Conservation (phyloP, 2,113 vertebrate species). For the Proterorhinus semilunaris region DNA sequence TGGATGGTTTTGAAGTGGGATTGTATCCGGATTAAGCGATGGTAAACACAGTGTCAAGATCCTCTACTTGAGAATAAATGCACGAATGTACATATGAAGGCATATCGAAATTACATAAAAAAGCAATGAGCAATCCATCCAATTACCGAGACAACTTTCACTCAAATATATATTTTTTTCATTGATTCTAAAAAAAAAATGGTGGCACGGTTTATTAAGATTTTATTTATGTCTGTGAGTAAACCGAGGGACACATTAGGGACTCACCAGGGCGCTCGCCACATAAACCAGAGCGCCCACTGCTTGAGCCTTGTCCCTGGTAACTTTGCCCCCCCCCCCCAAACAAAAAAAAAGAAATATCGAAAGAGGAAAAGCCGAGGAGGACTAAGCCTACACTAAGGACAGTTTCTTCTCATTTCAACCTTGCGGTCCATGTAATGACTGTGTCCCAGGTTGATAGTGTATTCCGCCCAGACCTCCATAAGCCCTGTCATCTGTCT, state of each 20-base stretch:
- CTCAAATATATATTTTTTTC: not conserved
- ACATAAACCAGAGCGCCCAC: not conserved
- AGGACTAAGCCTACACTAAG: constrained; percentile 7
- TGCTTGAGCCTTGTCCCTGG: not conserved
- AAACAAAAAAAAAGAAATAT: not conserved
- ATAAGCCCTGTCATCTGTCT: constrained; percentile 73
- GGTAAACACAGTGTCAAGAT: not conserved
- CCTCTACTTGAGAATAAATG: not conserved
- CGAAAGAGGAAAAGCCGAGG: not conserved
- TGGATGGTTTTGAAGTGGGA: constrained; percentile 11
- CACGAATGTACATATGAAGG: not conserved
- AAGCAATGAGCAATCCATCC: too few species aligned
- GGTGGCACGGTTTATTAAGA: not conserved
- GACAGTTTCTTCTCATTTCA: constrained; percentile 30
- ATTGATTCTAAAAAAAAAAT: not conserved
- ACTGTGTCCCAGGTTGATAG: constrained; percentile 50
- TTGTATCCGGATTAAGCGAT: not conserved
- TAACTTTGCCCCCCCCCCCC: not conserved
- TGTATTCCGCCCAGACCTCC: constrained; percentile 65
- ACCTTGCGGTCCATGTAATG: constrained; percentile 37
- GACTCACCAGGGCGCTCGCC: not conserved
- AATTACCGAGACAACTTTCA: not conserved
- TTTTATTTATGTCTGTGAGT: not conserved
- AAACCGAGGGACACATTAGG: not conserved
- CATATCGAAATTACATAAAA: too few species aligned